phyloP scores from a whole-genome alignment of 1,140 invertebrate genomes.

The Ips nitidus region DNA sequence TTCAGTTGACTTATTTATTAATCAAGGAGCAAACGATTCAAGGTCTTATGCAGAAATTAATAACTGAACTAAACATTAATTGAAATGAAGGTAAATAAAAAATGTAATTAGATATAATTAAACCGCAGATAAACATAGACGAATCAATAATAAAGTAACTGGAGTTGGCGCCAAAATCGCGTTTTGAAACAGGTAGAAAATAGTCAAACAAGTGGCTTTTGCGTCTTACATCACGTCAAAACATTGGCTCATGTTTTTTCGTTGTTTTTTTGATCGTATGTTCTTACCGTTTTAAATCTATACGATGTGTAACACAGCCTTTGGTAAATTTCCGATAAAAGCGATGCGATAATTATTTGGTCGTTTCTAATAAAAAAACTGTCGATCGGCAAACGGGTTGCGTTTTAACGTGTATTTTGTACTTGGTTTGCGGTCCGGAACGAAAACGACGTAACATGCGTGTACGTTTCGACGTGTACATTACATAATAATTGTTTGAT shows the following conservation, averaged over 20 bases:
- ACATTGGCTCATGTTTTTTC: conserved; percentile 23
- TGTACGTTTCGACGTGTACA: conserved; percentile 48
- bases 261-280: conserved; percentile 11
- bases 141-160: conserved; percentile 23
- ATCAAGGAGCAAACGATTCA: too few species aligned
- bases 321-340: conserved; percentile 49
- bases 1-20: too few species aligned
- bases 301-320: conserved; percentile 52
- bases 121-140: not conserved
- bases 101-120: too few species aligned
- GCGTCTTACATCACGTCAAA: conserved; percentile 36
- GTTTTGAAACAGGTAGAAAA: conserved; percentile 28
- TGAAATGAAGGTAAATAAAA: too few species aligned
- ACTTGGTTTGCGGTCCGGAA: conserved; percentile 46
- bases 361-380: conserved; percentile 43
- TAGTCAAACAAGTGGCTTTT: conserved; percentile 38
- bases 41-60: too few species aligned
- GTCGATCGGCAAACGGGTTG: conserved; percentile 41
- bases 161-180: conserved; percentile 35
- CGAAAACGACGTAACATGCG: conserved; percentile 45
- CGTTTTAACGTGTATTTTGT: conserved; percentile 35
- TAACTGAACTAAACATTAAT: too few species aligned
- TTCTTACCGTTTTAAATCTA: conserved; percentile 48
- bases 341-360: conserved; percentile 48
- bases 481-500: conserved; percentile 49